Evolutionary conservation across 2,113 vertebrate genomes (phyloP).

Genomic region (Otus sunia): DNA sequence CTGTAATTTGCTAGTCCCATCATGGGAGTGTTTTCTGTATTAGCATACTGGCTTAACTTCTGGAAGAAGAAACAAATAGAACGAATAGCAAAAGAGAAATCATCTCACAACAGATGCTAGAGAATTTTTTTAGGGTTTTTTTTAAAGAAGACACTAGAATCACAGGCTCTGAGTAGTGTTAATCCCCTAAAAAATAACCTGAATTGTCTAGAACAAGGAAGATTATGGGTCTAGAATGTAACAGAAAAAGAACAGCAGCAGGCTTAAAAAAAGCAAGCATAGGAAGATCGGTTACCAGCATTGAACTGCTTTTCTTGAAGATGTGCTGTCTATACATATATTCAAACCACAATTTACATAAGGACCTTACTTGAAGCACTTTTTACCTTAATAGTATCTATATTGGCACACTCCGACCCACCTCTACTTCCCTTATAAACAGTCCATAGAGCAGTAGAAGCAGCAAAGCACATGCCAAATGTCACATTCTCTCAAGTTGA

Average conservation of each 20-base stretch:
- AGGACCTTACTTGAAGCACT: neutral
- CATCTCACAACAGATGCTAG: neutral
- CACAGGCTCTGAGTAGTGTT: neutral
- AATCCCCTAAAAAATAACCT: neutral
- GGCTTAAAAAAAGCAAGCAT: neutral
- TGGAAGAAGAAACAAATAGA: neutral
- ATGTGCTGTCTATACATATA: neutral
- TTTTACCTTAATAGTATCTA: neutral
- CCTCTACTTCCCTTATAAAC: neutral
- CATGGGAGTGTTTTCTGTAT: neutral
- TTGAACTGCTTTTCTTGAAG: neutral
- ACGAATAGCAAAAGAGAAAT: neutral
- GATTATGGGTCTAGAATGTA: neutral
- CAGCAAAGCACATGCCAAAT: neutral
- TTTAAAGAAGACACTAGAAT: neutral
- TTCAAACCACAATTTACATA: neutral
- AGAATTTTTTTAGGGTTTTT: neutral
- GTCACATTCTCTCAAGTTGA: neutral
- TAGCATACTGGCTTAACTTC: neutral
- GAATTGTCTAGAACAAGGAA: neutral
- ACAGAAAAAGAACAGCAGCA: neutral
- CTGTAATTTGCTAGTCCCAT: neutral
- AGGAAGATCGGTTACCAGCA: neutral
- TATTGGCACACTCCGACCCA: neutral
- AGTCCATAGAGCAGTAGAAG: neutral